phyloP scores from a whole-genome alignment of 2,113 vertebrate genomes.

The Carassius gibelio region DNA sequence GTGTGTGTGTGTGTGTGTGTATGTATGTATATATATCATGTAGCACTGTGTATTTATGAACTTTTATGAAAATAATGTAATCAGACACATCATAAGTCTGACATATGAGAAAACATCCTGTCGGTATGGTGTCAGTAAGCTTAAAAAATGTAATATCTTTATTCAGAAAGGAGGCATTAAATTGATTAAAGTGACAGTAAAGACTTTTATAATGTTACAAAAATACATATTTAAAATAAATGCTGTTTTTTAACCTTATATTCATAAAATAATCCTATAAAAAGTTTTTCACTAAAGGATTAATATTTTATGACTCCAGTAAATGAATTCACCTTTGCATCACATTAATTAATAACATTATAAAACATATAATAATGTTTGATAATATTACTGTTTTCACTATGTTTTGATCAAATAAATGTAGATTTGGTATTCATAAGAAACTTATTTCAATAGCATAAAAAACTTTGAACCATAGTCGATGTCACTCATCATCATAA shows the following conservation, averaged over 20 bases:
- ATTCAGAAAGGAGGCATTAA: no score
- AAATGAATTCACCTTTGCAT: background rate
- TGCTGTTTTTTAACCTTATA: no score
- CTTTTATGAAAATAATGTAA: background rate
- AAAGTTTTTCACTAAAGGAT: no score
- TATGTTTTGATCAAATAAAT: background rate
- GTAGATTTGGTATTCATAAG: background rate
- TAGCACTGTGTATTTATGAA: background rate
- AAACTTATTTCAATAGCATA: background rate
- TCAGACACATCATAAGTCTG: no score
- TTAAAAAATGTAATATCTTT: no score
- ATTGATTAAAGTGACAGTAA: no score
- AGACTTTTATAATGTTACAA: no score
- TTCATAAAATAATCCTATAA: no score
- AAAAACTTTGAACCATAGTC: background rate
- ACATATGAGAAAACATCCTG: no score
- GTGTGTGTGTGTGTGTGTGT: no score
- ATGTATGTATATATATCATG: background rate
- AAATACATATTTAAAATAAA: no score
- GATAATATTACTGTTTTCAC: background rate
- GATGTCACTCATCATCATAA: background rate
- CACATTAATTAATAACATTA: background rate
- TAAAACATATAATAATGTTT: background rate
- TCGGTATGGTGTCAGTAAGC: no score
- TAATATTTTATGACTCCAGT: background rate